phyloP scores from a whole-genome alignment of 2,797 vertebrate genomes.

The Huso huso region DNA sequence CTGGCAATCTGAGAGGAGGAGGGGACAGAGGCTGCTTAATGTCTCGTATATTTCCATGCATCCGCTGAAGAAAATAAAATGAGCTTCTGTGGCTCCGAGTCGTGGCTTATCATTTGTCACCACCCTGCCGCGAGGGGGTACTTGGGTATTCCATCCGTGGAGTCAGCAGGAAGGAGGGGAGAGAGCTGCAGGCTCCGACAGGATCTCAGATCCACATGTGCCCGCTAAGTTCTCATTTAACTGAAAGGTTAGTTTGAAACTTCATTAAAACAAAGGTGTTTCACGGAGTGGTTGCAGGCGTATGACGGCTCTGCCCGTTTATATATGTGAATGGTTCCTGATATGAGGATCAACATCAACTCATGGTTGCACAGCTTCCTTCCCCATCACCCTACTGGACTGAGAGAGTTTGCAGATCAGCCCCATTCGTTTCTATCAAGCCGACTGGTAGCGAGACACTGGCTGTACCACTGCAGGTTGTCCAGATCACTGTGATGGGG shows the following conservation, averaged over 20 bases:
- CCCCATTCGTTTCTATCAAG: no score
- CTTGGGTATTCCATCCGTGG: slow-evolving; percentile 35
- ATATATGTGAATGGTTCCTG: no score
- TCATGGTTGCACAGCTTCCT: no score
- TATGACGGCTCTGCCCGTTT: no score
- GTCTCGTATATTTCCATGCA: slow-evolving; percentile 1
- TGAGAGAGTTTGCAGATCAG: no score
- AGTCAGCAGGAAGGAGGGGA: slow-evolving; percentile 27
- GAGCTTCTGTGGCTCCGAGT: slow-evolving; percentile 47
- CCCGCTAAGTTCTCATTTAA: slow-evolving; percentile 60
- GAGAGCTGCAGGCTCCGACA: slow-evolving; percentile 33
- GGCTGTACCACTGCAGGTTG: no score
- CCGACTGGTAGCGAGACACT: no score
- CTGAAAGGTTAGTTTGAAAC: slow-evolving; percentile 46
- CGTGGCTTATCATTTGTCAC: slow-evolving; percentile 44
- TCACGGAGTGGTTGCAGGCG: no score
- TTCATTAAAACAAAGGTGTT: no score
- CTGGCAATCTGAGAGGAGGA: background rate
- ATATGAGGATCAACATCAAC: no score
- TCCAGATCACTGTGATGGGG: no score
- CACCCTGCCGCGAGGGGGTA: slow-evolving; percentile 38
- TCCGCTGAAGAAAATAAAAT: slow-evolving; percentile 51
- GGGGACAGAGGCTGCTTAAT: background rate
- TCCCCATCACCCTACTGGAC: no score
- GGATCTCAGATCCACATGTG: slow-evolving; percentile 13